phyloP scores from a whole-genome alignment of 2,888 invertebrate genomes.

The Stratiomys singularior region DNA sequence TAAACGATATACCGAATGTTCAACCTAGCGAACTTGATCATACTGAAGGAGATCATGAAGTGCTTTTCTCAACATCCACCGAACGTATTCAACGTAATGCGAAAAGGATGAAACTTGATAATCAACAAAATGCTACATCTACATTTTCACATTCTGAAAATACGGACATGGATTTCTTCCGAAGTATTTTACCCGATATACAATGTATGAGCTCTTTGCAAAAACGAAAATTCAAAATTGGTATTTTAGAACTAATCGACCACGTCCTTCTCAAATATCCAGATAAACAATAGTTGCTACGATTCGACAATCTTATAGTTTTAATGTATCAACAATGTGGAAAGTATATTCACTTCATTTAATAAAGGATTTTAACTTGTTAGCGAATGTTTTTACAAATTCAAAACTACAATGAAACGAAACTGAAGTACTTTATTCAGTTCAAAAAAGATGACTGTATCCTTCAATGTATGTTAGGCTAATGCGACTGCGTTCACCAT shows the following conservation, averaged over 20 bases:
- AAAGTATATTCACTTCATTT: no score
- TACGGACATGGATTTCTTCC: constrained; percentile 66
- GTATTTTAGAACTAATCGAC: constrained; percentile 67
- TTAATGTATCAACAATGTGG: no score
- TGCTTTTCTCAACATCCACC: constrained; percentile 39
- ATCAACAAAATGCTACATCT: constrained; percentile 52
- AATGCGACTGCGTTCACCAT: no score
- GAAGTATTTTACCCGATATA: constrained; percentile 69
- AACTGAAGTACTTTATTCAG: no score
- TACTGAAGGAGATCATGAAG: constrained; percentile 46
- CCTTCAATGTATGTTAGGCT: no score
- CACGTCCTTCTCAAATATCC: constrained; percentile 64
- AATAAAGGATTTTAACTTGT: no score
- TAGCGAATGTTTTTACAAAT: no score
- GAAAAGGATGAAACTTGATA: constrained; percentile 49
- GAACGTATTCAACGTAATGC: constrained; percentile 41
- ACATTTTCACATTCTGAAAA: neutral
- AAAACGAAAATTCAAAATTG: constrained; percentile 68
- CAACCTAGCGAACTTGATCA: constrained; percentile 42
- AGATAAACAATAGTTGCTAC: constrained; percentile 21
- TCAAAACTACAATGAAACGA: no score
- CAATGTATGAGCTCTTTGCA: constrained; percentile 66
- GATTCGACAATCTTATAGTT: no score
- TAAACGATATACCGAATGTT: constrained; percentile 54
- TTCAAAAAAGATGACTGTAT: no score